These are phyloP conservation scores for Hystrix brachyura DNA, from an alignment of 2,113 vertebrate species.

Conservation along the genomic window DNA sequence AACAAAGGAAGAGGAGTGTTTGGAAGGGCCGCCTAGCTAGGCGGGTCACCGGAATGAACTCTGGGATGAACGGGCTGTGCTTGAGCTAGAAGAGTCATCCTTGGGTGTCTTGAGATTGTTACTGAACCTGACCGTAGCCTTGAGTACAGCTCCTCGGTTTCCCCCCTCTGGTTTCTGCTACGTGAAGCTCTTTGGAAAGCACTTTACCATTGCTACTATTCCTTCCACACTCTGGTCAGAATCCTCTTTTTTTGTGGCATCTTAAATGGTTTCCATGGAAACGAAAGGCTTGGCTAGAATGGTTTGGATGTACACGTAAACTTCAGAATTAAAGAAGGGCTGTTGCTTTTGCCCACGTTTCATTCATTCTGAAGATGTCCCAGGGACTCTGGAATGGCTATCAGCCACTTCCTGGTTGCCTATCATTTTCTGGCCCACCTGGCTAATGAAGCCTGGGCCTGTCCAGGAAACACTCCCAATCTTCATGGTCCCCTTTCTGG, in stretches of 20 bases:
- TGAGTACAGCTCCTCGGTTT: no score
- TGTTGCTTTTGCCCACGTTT: constrained; percentile 34
- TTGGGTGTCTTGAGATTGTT: fast-evolving
- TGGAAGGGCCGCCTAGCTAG: not conserved
- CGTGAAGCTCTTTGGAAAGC: constrained; percentile 3
- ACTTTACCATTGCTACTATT: not conserved
- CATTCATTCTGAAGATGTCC: not conserved
- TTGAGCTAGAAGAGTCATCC: fast-evolving
- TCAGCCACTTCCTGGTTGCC: not conserved
- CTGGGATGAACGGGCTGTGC: not conserved
- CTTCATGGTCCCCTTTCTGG: not conserved
- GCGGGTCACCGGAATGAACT: not conserved
- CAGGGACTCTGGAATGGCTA: not conserved
- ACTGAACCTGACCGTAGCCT: not conserved
- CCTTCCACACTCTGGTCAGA: constrained; percentile 51
- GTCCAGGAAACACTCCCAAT: not conserved
- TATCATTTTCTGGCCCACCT: not conserved
- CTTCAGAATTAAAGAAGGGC: constrained; percentile 62
- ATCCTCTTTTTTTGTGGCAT: constrained; percentile 64
- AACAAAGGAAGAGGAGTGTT: not conserved
- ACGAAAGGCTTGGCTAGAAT: constrained; percentile 61
- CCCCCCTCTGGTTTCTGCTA: not conserved
- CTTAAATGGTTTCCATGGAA: constrained; percentile 82
- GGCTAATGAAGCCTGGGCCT: not conserved
- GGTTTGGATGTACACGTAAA: constrained; percentile 30